A percentile compares a stretch with the other conserved stretches of the same genome.
Conservation (phyloP, 2,113 vertebrate species). For the Nycticorax nycticorax region DNA sequence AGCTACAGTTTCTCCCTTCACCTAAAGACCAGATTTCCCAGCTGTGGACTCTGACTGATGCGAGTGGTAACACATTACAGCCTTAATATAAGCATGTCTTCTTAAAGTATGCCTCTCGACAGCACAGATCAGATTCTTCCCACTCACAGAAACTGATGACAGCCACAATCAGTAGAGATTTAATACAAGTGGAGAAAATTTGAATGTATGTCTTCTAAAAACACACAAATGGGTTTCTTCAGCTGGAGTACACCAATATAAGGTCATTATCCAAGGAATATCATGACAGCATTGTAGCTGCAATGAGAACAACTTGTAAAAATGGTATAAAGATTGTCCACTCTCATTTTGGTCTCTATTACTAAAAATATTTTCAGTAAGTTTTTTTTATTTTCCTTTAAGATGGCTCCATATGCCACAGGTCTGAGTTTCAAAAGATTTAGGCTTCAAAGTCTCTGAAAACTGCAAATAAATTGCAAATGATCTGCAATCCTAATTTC, state of each 20-base stretch:
- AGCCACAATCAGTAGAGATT: not conserved
- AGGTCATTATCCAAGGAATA: constrained; percentile 46
- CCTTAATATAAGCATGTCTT: not conserved
- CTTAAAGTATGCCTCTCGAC: not conserved
- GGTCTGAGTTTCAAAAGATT: constrained; percentile 6
- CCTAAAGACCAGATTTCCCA: not conserved
- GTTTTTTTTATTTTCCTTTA: not conserved
- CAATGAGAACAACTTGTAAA: constrained; percentile 41
- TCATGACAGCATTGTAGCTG: not conserved
- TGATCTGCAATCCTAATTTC: not conserved
- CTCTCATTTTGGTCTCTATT: not conserved
- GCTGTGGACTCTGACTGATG: not conserved
- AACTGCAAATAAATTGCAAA: constrained; percentile 26
- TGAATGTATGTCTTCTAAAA: not conserved
- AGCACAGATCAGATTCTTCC: not conserved
- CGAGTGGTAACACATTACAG: not conserved
- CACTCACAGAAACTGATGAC: not conserved
- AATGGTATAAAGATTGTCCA: constrained; percentile 23
- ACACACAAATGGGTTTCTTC: constrained; percentile 37
- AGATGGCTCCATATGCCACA: not conserved
- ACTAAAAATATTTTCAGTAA: constrained; percentile 2
- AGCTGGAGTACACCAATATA: constrained; percentile 23
- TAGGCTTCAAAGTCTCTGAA: constrained; percentile 38
- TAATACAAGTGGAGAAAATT: constrained; percentile 31
- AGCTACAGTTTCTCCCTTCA: not conserved